phyloP scores from a whole-genome alignment of 2,888 invertebrate species.

The Euphydryas editha region DNA sequence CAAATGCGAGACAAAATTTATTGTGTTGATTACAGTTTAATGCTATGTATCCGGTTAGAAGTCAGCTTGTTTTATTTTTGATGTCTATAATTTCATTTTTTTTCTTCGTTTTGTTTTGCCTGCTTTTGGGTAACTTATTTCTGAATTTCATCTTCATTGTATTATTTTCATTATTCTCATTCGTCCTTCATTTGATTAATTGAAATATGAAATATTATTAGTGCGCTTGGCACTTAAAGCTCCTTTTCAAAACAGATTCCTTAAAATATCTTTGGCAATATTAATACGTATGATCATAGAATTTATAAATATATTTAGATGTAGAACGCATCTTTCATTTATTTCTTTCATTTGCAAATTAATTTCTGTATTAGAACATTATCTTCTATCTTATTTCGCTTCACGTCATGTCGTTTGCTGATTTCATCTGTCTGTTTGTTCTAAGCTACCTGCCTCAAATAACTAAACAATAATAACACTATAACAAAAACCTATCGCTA shows the following conservation, averaged over 20 bases:
- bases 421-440: constrained; percentile 45
- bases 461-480: constrained; percentile 14
- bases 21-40: neutral
- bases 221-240: constrained; percentile 31
- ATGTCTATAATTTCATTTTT: neutral
- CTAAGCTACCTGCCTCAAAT: constrained; percentile 43
- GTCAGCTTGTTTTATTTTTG: constrained; percentile 4
- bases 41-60: constrained; percentile 8
- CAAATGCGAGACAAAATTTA: neutral
- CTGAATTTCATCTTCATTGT: neutral
- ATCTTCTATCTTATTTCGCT: constrained; percentile 12
- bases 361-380: constrained; percentile 6
- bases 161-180: neutral
- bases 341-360: constrained; percentile 8
- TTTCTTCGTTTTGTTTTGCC: neutral
- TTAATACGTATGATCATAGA: constrained; percentile 11
- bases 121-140: neutral
- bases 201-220: constrained; percentile 4
- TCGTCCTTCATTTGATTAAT: neutral
- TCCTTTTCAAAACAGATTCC: constrained; percentile 26
- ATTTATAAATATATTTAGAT: constrained; percentile 6
- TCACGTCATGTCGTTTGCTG: constrained; percentile 22
- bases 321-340: constrained; percentile 6
- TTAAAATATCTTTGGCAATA: constrained; percentile 36
- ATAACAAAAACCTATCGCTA: neutral